Conservation (phyloP, 2,797 vertebrate species). For the Scolopax bukidnonensis region DNA sequence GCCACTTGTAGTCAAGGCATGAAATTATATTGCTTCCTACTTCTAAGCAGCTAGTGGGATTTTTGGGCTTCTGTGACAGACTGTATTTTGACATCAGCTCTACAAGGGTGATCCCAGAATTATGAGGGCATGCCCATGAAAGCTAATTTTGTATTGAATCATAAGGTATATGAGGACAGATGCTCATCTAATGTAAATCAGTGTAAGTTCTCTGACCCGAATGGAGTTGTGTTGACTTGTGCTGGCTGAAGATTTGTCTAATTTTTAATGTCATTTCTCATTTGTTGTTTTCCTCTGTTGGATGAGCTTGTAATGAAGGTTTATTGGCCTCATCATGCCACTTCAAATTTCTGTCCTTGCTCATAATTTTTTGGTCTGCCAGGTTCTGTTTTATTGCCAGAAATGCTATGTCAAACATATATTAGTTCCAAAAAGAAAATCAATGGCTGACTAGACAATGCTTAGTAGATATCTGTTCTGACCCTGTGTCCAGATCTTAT, state of each 20-base stretch:
- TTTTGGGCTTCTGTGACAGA: neutral
- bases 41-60: neutral
- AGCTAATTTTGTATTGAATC: neutral
- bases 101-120: neutral
- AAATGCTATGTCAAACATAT: neutral
- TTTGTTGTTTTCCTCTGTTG: constrained; percentile 7
- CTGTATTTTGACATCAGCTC: neutral
- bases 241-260: neutral
- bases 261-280: constrained; percentile 4
- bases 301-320: neutral
- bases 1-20: neutral
- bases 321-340: neutral
- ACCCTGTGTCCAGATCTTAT: neutral
- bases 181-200: constrained; percentile 4
- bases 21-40: neutral
- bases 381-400: neutral
- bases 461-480: neutral
- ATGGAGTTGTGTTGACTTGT: neutral
- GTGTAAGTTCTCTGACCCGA: neutral
- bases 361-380: neutral
- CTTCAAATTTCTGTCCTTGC: neutral
- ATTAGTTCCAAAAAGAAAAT: neutral
- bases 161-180: neutral
- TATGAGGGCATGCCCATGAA: neutral
- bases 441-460: neutral